A percentile compares a stretch with the other conserved stretches of the same genome.
Evolutionary conservation across 53 echinoderm and acorn worm genomes (phyloP).

Genomic region (Patiria pectinifera): DNA sequence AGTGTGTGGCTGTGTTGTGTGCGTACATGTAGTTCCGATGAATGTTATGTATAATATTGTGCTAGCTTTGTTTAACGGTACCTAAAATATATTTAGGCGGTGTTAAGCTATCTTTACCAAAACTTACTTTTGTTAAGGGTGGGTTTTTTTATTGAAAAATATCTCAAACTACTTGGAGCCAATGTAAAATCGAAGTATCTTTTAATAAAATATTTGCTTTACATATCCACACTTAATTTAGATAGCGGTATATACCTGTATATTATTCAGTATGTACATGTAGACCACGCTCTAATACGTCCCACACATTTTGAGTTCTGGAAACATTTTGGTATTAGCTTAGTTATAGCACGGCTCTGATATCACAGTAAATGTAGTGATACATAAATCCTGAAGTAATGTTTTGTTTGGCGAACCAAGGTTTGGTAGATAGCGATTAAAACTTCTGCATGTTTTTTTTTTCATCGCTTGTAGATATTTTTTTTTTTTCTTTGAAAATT

Average conservation of each 20-base stretch:
- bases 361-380: background rate
- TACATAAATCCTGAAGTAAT: background rate
- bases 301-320: background rate
- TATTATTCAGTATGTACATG: too few species aligned
- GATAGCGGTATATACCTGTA: too few species aligned
- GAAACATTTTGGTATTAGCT: background rate
- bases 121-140: background rate
- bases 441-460: background rate
- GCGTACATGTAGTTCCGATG: background rate
- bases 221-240: too few species aligned
- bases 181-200: background rate
- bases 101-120: background rate
- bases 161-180: constrained; percentile 76
- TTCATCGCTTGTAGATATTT: background rate
- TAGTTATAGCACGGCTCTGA: background rate
- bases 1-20: background rate
- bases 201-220: background rate
- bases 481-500: background rate
- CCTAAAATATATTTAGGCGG: too few species aligned
- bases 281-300: too few species aligned
- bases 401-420: too few species aligned
- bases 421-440: too few species aligned
- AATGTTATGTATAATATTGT: background rate
- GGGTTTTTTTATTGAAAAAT: constrained; percentile 1
- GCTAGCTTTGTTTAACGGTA: background rate